Evolutionary conservation across 2,888 invertebrate genomes (phyloP).

Genomic region (Cryptus armator): DNA sequence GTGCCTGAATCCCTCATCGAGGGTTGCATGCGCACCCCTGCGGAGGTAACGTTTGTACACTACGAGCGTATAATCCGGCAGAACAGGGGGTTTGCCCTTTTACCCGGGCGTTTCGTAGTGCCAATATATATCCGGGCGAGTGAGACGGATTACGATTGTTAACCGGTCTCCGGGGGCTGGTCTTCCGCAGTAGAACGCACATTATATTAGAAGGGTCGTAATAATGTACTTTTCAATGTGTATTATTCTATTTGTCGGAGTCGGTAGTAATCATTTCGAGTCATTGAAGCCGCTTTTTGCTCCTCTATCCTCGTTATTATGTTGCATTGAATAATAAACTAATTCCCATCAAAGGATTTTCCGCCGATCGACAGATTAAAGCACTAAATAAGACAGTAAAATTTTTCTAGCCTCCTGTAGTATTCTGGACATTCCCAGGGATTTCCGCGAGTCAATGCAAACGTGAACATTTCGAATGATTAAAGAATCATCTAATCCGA

Average conservation of each 20-base stretch:
- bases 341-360: slow-evolving; percentile 9
- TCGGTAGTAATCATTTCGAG: slow-evolving; percentile 33
- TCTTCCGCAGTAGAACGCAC: background rate
- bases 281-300: background rate
- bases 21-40: slow-evolving; percentile 28
- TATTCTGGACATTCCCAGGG: background rate
- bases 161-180: slow-evolving; percentile 32
- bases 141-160: slow-evolving; percentile 38
- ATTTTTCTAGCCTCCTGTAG: background rate
- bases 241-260: slow-evolving; percentile 7
- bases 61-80: slow-evolving; percentile 14
- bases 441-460: background rate
- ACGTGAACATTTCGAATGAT: background rate
- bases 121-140: slow-evolving; percentile 16
- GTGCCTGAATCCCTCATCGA: background rate
- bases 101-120: slow-evolving; percentile 3
- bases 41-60: slow-evolving; percentile 17
- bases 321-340: slow-evolving; percentile 10
- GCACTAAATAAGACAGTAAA: background rate
- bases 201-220: slow-evolving; percentile 38
- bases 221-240: slow-evolving; percentile 25
- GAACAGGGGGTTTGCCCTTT: slow-evolving; percentile 33
- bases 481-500: background rate
- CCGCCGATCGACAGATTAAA: slow-evolving; percentile 8
- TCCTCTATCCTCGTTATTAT: slow-evolving; percentile 22